A percentile compares a stretch with the other conserved stretches of the same genome.
These are phyloP conservation scores for Muricea muricata DNA, from an alignment of 92 coral and sea anemone species.

Conservation along the genomic window DNA sequence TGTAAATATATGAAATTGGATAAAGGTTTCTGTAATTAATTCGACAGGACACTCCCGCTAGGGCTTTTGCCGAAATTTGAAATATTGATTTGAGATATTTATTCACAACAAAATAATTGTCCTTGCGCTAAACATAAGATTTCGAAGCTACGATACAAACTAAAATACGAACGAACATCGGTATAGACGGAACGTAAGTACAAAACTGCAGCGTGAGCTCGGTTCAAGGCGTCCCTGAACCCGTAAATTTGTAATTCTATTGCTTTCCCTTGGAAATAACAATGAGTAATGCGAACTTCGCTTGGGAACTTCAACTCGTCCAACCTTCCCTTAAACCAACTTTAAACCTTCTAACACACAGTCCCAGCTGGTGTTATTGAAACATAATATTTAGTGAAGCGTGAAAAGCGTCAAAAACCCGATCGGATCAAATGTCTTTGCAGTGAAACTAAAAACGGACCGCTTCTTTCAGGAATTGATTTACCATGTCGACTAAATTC, in stretches of 20 bases:
- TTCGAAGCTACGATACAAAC: slow-evolving; percentile 1
- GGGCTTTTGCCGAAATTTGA: too few relatives aligned
- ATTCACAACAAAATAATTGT: too few relatives aligned
- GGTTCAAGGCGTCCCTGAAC: slow-evolving; percentile 11
- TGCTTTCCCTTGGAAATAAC: slow-evolving; percentile 8
- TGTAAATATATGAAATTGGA: background rate
- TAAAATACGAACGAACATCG: slow-evolving; percentile 19
- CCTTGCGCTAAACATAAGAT: too few relatives aligned
- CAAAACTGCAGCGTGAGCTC: slow-evolving; percentile 3
- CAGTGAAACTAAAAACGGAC: slow-evolving; percentile 3
- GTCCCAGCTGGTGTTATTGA: slow-evolving; percentile 12
- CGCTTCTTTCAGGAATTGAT: background rate
- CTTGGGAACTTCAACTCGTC: background rate
- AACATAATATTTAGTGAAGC: background rate
- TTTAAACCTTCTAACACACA: background rate
- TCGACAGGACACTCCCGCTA: too few relatives aligned
- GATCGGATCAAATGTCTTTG: slow-evolving; percentile 19
- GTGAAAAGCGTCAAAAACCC: slow-evolving; percentile 35
- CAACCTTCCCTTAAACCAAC: background rate
- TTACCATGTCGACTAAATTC: slow-evolving; percentile 4
- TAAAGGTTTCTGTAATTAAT: background rate
- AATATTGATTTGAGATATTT: too few relatives aligned
- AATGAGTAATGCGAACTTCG: slow-evolving; percentile 2
- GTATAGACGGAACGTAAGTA: slow-evolving; percentile 19
- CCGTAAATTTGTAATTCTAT: too few relatives aligned